Evolutionary conservation across 2,888 invertebrate genomes (phyloP).

Genomic region (Nomada hirtipes): DNA sequence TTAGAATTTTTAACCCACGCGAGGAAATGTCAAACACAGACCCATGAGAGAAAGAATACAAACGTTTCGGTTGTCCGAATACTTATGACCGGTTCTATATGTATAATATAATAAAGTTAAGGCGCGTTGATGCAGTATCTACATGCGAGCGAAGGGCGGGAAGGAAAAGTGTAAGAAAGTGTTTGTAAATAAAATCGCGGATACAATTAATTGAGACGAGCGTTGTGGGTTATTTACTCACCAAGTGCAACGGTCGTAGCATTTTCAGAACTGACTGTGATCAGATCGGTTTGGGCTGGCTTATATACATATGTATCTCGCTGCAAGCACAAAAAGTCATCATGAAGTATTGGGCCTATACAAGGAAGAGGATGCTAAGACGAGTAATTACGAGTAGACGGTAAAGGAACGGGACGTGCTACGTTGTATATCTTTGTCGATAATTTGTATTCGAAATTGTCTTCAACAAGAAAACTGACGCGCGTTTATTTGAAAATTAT

Average conservation of each 20-base stretch:
- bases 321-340: slow-evolving; percentile 17
- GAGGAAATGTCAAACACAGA: too few species aligned
- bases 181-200: too few species aligned
- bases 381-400: not conserved
- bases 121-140: too few species aligned
- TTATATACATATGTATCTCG: slow-evolving; percentile 51
- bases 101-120: too few species aligned
- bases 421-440: not conserved
- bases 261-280: slow-evolving; percentile 39
- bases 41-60: too few species aligned
- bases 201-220: too few species aligned
- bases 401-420: not conserved
- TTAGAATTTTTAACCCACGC: too few species aligned
- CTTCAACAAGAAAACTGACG: not conserved
- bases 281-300: slow-evolving; percentile 2
- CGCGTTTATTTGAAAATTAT: too few species aligned
- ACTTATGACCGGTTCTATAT: too few species aligned
- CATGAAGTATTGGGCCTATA: not conserved
- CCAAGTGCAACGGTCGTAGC: slow-evolving; percentile 40
- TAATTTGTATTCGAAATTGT: not conserved
- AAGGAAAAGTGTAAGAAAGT: too few species aligned
- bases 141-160: too few species aligned
- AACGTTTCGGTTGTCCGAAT: too few species aligned
- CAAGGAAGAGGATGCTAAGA: not conserved
- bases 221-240: slow-evolving; percentile 29